Base-by-base conservation (phyloP, 2,113 vertebrate genomes). In the Leucosticte australis region DNA sequence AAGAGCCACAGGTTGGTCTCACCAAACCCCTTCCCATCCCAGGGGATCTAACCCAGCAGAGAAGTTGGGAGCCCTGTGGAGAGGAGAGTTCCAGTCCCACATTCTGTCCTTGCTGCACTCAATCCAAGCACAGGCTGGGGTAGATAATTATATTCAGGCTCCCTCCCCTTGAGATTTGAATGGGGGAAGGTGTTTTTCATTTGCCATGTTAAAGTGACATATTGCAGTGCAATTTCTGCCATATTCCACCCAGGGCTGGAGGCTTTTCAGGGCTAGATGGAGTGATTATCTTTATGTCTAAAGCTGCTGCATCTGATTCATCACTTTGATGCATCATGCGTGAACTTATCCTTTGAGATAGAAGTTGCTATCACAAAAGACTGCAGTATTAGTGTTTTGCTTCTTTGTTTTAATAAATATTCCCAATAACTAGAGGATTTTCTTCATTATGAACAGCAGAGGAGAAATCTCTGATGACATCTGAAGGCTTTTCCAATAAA, bases 341-440 rank as follows among this genome's bases (percentile, higher is more conserved):
- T 95, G 76, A 94, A 96, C 52, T 83, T 88, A 77, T 70, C 78
- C 86, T 95, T 88, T 68, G 88, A 94, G 80, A 90, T 87, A 83
- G 85, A 95, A 92, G 83, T 88, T 89, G 52, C 41, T 75, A 35
- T 75, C 68, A 81, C 44, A 83, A 77, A 91, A 90, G 73, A 49
- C 39, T 57, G 15, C 24, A 59, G 60, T 81, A 75, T 94, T 93
- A 90, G 71, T 92, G 42, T 89, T 95, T 95, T 92, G 47, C 52
- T 92, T 23, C 69, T 88, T 94, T 93, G 76, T 95, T 92, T 96
- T 87, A 95, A 96, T 93, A 96, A 95, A 87, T 92, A 94, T 94
- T 82, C 65, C 91, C 15, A 78, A 94, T 95, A 92, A 95, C 94
- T 81, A 50, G 73, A 87, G 83, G 86, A 92, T 90, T 97, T 94